phyloP scores from a whole-genome alignment of 2,113 vertebrate genomes.

The Lasiurus borealis region DNA sequence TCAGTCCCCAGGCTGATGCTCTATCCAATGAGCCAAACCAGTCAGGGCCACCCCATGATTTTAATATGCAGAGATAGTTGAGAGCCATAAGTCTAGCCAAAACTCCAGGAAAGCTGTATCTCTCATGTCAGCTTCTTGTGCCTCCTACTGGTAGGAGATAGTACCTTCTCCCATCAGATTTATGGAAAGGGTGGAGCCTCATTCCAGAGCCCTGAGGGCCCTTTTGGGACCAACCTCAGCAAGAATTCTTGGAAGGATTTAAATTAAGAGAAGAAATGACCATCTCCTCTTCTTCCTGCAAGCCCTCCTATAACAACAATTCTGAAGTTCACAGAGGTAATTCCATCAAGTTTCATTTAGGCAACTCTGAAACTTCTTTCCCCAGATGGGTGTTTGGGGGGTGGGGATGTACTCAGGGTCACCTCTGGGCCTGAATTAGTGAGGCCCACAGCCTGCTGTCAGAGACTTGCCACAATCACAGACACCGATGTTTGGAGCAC shows the following conservation, averaged over 20 bases:
- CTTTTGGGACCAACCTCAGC: background rate
- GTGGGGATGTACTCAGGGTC: fast-evolving
- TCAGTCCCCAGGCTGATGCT: too few relatives aligned
- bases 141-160: background rate
- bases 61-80: fast-evolving
- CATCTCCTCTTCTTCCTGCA: background rate
- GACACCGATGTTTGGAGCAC: background rate
- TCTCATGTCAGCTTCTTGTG: background rate
- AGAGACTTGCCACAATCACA: fast-evolving
- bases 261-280: too few relatives aligned
- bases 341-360: background rate
- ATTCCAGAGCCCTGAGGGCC: background rate
- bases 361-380: too few relatives aligned
- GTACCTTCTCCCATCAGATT: background rate
- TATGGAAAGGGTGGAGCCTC: background rate
- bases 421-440: background rate
- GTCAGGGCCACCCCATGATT: too few relatives aligned
- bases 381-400: too few relatives aligned
- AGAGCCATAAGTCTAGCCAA: background rate
- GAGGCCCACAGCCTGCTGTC: background rate
- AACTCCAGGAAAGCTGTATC: background rate
- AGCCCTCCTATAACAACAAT: background rate
- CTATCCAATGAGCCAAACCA: too few relatives aligned
- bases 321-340: background rate
- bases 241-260: fast-evolving